Evolutionary conservation across 2,797 vertebrate species (phyloP).

Genomic region (Ispidina lecontei): DNA sequence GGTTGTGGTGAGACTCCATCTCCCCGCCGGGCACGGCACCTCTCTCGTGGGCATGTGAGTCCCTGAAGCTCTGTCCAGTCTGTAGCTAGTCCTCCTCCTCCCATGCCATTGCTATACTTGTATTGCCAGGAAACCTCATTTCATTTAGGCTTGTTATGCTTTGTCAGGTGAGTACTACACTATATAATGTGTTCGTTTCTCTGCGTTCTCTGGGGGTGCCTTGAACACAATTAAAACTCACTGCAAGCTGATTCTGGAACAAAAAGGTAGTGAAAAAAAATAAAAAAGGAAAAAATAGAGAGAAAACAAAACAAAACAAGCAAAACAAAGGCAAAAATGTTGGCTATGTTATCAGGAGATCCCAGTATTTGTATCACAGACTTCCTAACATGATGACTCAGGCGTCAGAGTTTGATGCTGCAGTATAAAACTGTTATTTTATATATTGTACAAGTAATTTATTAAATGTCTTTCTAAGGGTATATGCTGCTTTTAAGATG

Average conservation of each 20-base stretch:
- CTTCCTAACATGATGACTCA: conserved; percentile 75
- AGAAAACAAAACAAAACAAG: not conserved
- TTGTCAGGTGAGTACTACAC: conserved; percentile 76
- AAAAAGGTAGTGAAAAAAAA: conserved; percentile 66
- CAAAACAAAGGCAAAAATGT: conserved; percentile 57
- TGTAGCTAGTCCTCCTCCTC: conserved; percentile 59
- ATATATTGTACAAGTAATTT: conserved; percentile 82
- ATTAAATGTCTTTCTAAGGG: conserved; percentile 81
- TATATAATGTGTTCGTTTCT: conserved; percentile 79
- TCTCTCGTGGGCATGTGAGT: rapidly evolving
- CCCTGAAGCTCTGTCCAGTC: conserved; percentile 34
- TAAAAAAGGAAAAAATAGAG: not conserved
- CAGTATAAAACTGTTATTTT: conserved; percentile 77
- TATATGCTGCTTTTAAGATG: conserved; percentile 84
- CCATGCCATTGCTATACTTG: conserved; percentile 61
- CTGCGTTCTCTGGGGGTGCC: conserved; percentile 88
- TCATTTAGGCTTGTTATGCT: conserved; percentile 69
- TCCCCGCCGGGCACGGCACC: not conserved
- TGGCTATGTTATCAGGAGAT: conserved; percentile 61
- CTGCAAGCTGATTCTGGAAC: conserved; percentile 82
- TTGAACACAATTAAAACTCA: conserved; percentile 78
- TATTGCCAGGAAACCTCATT: conserved; percentile 73
- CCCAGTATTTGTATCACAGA: conserved; percentile 70
- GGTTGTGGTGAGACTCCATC: not conserved
- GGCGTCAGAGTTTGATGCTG: conserved; percentile 81